These are phyloP conservation scores for Clarias platycephalus DNA, from an alignment of 2,797 vertebrate species.

Conservation along the genomic window DNA sequence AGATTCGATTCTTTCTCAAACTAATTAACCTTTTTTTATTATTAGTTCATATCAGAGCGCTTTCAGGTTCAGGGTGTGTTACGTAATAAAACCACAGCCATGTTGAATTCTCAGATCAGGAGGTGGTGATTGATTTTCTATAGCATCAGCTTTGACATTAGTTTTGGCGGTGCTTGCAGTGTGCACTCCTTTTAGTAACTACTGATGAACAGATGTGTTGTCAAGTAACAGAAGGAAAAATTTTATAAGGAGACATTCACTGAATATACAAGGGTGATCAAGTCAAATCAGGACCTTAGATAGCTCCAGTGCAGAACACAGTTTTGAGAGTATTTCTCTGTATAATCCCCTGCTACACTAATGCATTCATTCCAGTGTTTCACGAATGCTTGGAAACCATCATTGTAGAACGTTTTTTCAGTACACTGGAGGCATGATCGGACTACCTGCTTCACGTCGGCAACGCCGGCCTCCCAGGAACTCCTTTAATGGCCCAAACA, in stretches of 20 bases:
- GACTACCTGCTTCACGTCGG: too few species aligned
- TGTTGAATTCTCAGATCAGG: background rate
- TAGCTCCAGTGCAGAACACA: too few species aligned
- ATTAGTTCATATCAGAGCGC: background rate
- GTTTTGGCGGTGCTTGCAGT: background rate
- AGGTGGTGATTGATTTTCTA: background rate
- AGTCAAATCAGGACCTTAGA: too few species aligned
- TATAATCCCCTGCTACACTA: too few species aligned
- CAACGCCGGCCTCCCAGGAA: too few species aligned
- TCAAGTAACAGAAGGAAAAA: background rate
- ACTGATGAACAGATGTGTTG: background rate
- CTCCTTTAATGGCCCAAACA: too few species aligned
- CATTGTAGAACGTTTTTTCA: too few species aligned
- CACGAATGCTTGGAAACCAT: too few species aligned
- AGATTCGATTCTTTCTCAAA: constrained; percentile 42
- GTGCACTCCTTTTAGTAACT: background rate
- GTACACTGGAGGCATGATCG: too few species aligned
- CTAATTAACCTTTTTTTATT: constrained; percentile 7
- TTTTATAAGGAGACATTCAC: background rate
- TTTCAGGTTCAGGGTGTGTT: constrained; percentile 7
- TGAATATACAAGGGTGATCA: background rate
- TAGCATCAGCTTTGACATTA: background rate
- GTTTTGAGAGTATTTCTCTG: too few species aligned
- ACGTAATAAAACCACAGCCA: background rate
- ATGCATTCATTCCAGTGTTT: too few species aligned